Evolutionary conservation across 2,797 vertebrate genomes (phyloP), one percentile per base, ranked within the genome.

Genomic region (Nothura maculosa): DNA sequence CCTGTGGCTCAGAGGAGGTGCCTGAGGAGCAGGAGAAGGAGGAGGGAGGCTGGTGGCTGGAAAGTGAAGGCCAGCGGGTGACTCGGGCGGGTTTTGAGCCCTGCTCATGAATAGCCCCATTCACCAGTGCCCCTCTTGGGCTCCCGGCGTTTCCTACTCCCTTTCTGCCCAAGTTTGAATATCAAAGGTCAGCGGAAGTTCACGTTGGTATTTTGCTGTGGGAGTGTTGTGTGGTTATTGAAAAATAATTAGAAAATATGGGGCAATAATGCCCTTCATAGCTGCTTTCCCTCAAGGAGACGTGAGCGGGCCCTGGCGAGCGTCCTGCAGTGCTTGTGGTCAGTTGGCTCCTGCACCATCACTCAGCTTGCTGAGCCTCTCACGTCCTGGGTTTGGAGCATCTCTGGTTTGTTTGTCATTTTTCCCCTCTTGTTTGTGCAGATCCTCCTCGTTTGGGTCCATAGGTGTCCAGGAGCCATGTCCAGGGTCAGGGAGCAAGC

Each of bases 181-280:
- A 89, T 72, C 89, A 90, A 73, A 96, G 92, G 89, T 94, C 80
- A 84, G 2, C 43, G 1, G 40, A n/a, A 96, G 94, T 95, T 96
- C 75, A 27, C 8, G 58, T 82, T 90, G 63, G 77, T 92, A 0
- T 91, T 94, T 94, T 92, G 85, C 80, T 38, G 34, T 45, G 42
- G 27, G 42, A 77, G 38, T 43, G 75, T 87, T 92, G 38, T 22
- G 74, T 54, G 42, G 66, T 88, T 92, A 93, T 94, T 87, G 85
- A 57, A 79, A 93, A 96, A 88, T 92, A 86, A 81, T 87, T 87
- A 83, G 76, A 76, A 94, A 86, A 70, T 92, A 60, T 30, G 25
- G 83, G 27, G n/a, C 48, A 80, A 85, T 90, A 30, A 81, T 14
- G 30, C 55, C 88, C 77, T 89, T 72, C 86, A 96, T 83, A 75